Percentiles rank a stretch among this genome's conserved stretches.
Conservation (phyloP, 1,140 invertebrate species). For the Goniozus legneri region DNA sequence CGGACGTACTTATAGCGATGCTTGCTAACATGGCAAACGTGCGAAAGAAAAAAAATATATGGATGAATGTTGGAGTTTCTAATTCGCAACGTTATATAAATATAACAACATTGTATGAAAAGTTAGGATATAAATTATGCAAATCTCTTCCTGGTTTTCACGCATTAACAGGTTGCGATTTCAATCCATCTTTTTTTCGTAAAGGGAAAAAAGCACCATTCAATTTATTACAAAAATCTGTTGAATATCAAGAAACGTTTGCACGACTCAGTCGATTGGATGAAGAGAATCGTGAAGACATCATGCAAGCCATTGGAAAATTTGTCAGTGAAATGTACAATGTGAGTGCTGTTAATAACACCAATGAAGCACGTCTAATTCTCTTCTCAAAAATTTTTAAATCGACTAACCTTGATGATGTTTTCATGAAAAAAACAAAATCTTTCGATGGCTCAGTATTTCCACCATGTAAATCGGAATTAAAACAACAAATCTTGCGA, state of each 20-base stretch:
- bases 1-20: constrained; percentile 35
- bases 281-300: neutral
- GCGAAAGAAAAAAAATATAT: constrained; percentile 1
- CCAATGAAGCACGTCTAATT: constrained; percentile 12
- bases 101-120: constrained; percentile 19
- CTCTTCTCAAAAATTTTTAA: constrained; percentile 6
- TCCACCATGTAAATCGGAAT: constrained; percentile 17
- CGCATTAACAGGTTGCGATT: constrained; percentile 45
- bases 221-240: constrained; percentile 14
- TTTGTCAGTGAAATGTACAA: constrained; percentile 17
- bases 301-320: constrained; percentile 3
- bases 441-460: constrained; percentile 11
- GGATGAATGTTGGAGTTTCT: neutral
- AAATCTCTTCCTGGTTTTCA: constrained; percentile 36
- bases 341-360: neutral
- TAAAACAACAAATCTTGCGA: constrained; percentile 12
- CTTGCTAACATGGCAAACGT: constrained; percentile 25
- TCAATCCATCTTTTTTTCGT: constrained; percentile 36
- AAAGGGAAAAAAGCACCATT: constrained; percentile 32
- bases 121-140: constrained; percentile 26
- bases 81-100: constrained; percentile 9
- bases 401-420: neutral
- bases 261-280: neutral
- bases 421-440: neutral
- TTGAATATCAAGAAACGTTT: constrained; percentile 6